These are phyloP conservation scores for Pseudomyrmex concolor DNA, from an alignment of 1,140 invertebrate species.

Conservation along the genomic window DNA sequence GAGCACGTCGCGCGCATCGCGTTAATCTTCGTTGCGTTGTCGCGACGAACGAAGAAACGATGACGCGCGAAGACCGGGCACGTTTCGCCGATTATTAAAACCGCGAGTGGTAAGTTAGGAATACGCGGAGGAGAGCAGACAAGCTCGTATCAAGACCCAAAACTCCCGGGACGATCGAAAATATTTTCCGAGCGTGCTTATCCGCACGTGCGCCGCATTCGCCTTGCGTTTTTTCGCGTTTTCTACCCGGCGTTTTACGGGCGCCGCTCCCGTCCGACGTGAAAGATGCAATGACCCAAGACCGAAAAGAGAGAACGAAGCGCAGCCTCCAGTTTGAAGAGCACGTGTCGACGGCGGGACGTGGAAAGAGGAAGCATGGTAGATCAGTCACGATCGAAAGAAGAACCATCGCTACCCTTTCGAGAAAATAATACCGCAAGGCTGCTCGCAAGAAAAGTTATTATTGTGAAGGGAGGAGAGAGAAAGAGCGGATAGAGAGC, in stretches of 20 bases:
- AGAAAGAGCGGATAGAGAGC: constrained; percentile 37
- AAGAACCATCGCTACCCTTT: constrained; percentile 66
- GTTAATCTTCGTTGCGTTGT: constrained; percentile 44
- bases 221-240: constrained; percentile 78
- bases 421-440: constrained; percentile 71
- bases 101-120: constrained; percentile 19
- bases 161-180: constrained; percentile 67
- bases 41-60: constrained; percentile 12
- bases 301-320: constrained; percentile 69
- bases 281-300: constrained; percentile 80
- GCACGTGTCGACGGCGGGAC: constrained; percentile 71
- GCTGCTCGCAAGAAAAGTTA: constrained; percentile 69
- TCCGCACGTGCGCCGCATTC: constrained; percentile 79
- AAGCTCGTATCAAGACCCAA: constrained; percentile 46
- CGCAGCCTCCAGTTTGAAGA: constrained; percentile 42
- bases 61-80: not conserved
- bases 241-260: constrained; percentile 68
- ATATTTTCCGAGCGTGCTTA: constrained; percentile 72
- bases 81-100: constrained; percentile 49
- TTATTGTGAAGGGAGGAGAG: constrained; percentile 29
- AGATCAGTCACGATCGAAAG: constrained; percentile 73
- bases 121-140: not conserved
- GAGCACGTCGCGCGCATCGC: not conserved
- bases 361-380: constrained; percentile 66
- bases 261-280: constrained; percentile 68